Base-by-base conservation (phyloP, 2,113 vertebrate species). In the Turnix velox region DNA sequence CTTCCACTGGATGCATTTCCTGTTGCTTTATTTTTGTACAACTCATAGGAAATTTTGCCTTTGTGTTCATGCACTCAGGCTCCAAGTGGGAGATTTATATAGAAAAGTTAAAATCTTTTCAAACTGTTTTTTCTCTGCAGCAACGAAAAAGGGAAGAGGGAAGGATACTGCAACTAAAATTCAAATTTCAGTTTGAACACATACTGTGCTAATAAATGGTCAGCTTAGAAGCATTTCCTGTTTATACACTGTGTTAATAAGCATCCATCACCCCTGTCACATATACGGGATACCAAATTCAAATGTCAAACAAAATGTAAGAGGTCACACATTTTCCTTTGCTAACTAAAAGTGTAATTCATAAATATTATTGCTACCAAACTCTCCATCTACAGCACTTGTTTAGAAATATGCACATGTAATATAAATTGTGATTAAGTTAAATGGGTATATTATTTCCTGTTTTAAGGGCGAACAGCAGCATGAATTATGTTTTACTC, bases 281-380 rank as follows among this genome's bases (percentile, higher is more conserved):
- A 97, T 96, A 96, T 90, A 96, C 92, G 95, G 98, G 97, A 98
- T 93, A 97, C 96, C 97, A 97, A 97, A 98, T 97, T 98, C 96
- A 97, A 98, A 98, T 98, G 98, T 98, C 98, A 98, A 98, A 97
- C 97, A 98, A 98, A 98, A 98, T 96, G 97, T 98, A 98, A 98
- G 97, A 98, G 98, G 98, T 98, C 98, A 98, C 97, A 98, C 98
- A 98, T 98, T 98, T 97, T 98, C 97, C 97, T 98, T 97, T 98
- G 97, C 97, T 98, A 98, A 98, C 98, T 98, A 98, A 98, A 98
- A 98, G 98, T 98, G 97, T 97, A 97, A 98, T 98, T 98, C 98
- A 98, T 98, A 98, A 98, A 98, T 98, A 98, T 98, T 98, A 98
- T 98, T 98, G 97, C 97, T 97, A 98, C 97, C 98, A 98, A 98